Evolutionary conservation across 2,797 vertebrate genomes (phyloP), one percentile per base, ranked within the genome.

Genomic region (Eutrigla gurnardus): DNA sequence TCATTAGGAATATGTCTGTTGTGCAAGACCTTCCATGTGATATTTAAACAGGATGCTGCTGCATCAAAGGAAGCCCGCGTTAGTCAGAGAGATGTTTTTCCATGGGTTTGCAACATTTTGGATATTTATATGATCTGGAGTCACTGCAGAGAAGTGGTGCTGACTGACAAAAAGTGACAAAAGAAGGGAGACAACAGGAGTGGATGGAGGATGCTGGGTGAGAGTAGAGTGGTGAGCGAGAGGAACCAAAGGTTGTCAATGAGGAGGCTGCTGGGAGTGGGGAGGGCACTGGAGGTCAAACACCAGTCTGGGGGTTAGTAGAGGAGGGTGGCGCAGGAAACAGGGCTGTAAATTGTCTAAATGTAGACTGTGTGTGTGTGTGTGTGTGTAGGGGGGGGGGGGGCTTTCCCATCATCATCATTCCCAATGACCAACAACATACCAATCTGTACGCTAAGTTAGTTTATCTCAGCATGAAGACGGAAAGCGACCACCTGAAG

Each of bases 281-380:
- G 55, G 55, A 58, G 55, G 37, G 52, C 15, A 25, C 43, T 6
- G 45, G 62, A 65, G 70, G 70, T 82, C 63, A 73, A 5, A 54
- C 68, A 14, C 4, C 60, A 14, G 78, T 52, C 46, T 69, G 59
- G 32, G 52, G 66, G 68, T 54, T 1, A 57, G 39, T 14, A 8
- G 52, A 65, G 17, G 5, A 59, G 65, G 52, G 40, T 7, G 37
- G 64, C 1, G 36, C 49, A 36, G 64, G 33, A 62, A 61, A 42
- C 63, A 42, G n/a, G 42, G 63, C 65, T 71, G 78, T 68, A 65
- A 67, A 74, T 15, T 55, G 52, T 80, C 67, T 45, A 50, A 58
- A 58, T 75, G 77, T n/a, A 10, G 53, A 46, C 57, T 25, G 32
- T 18, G 57, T 54, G 50, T 85, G 59, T 60, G 53, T 66, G 35